phyloP scores from a whole-genome alignment of 2,797 vertebrate genomes.

The Pyrocephalus nanus region DNA sequence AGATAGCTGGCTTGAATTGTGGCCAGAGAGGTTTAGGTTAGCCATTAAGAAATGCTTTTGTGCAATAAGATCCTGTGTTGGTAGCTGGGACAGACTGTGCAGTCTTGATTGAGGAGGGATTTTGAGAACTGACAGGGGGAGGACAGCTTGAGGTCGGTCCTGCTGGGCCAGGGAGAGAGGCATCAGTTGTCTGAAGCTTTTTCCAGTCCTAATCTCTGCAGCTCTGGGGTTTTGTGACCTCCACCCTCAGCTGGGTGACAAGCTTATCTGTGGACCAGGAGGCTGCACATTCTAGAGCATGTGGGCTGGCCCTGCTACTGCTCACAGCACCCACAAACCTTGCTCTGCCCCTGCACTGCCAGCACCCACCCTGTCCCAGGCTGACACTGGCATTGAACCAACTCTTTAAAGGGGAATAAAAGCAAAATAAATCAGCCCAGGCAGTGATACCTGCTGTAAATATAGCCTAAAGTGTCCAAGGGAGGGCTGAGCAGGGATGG shows the following conservation, averaged over 20 bases:
- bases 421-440: background rate
- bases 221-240: background rate
- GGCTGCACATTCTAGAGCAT: background rate
- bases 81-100: background rate
- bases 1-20: background rate
- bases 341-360: background rate
- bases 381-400: background rate
- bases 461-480: background rate
- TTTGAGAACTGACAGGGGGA: background rate
- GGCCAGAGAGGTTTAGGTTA: background rate
- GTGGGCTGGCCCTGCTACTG: accelerated
- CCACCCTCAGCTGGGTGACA: background rate
- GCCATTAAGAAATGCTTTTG: background rate
- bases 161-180: background rate
- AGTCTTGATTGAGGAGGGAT: background rate
- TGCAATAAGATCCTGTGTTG: background rate
- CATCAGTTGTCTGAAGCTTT: background rate
- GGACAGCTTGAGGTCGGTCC: background rate
- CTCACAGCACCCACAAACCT: background rate
- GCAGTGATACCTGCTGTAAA: background rate
- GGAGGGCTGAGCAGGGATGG: background rate
- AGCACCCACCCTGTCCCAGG: background rate
- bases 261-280: background rate
- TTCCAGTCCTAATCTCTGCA: background rate
- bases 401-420: background rate